Conservation (phyloP, 2,888 invertebrate genomes). For the Branchipolynoe longqiensis region DNA sequence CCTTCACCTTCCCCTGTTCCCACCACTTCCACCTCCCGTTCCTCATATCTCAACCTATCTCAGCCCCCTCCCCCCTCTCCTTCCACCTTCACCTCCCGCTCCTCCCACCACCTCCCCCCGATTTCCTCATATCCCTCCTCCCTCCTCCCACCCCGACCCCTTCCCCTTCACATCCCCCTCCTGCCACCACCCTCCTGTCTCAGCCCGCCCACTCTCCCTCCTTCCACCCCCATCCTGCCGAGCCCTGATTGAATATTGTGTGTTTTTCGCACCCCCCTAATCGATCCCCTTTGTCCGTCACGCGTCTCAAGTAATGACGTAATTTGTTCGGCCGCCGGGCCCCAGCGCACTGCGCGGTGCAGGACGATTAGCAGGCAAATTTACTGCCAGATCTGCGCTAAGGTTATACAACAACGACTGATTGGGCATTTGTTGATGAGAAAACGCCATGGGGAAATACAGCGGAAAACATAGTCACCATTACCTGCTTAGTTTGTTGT, state of each 20-base stretch:
- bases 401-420: too few species aligned
- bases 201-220: constrained; percentile 6
- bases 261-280: constrained; percentile 5
- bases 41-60: too few species aligned
- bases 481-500: too few species aligned
- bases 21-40: too few species aligned
- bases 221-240: background rate
- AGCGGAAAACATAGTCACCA: too few species aligned
- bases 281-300: background rate
- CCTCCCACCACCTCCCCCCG: background rate
- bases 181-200: background rate
- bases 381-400: too few species aligned
- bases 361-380: too few species aligned
- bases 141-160: background rate
- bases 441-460: too few species aligned
- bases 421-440: too few species aligned
- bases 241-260: constrained; percentile 7
- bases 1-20: background rate
- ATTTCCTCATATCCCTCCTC: background rate
- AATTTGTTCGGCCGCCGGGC: constrained; percentile 19
- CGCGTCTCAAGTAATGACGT: background rate
- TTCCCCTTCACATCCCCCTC: background rate
- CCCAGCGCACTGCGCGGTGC: too few species aligned
- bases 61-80: too few species aligned
- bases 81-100: background rate